phyloP scores from a whole-genome alignment of 2,797 vertebrate species.

The Pachyuromys duprasi region DNA sequence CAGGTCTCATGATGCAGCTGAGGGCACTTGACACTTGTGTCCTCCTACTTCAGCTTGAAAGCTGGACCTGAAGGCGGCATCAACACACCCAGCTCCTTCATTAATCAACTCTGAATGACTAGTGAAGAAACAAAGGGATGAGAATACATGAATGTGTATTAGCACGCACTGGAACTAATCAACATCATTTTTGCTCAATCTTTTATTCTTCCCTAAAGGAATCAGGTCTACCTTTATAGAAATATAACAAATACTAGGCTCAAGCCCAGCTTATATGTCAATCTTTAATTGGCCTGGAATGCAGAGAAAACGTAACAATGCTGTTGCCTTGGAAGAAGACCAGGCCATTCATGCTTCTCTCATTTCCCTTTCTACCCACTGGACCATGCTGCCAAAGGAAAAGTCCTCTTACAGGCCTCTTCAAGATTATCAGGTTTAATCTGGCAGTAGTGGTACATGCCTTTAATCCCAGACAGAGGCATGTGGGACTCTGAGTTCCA shows the following conservation, averaged over 20 bases:
- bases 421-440: neutral
- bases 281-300: neutral
- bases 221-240: conserved; percentile 4
- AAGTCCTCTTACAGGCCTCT: neutral
- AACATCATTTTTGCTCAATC: neutral
- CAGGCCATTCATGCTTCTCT: neutral
- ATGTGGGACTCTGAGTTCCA: too few species aligned
- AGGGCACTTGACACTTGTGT: neutral
- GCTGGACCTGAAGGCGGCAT: neutral
- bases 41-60: neutral
- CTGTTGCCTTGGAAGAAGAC: neutral
- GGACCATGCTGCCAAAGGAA: neutral
- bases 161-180: fast-evolving
- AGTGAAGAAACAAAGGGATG: neutral
- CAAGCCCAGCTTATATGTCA: neutral
- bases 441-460: too few species aligned
- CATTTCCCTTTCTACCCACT: neutral
- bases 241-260: neutral
- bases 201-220: conserved; percentile 21
- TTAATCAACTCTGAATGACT: neutral
- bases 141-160: neutral
- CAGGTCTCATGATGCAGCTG: neutral
- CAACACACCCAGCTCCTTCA: neutral
- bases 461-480: too few species aligned
- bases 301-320: neutral